Conservation (phyloP, 2,797 vertebrate species). For the Pseudomugil tenellus region DNA sequence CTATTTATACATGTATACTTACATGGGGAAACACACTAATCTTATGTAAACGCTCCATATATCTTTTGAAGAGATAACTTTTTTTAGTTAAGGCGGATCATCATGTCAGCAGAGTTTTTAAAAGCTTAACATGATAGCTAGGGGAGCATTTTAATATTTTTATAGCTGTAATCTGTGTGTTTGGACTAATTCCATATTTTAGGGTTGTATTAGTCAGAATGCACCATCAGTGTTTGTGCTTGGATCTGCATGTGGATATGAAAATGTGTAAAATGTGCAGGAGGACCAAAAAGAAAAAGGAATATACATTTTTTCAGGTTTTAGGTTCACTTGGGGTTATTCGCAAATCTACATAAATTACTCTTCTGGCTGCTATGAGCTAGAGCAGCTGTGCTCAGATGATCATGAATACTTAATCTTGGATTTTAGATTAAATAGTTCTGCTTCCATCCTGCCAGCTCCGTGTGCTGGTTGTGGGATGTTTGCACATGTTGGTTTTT, state of each 20-base stretch:
- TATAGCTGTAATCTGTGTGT: constrained; percentile 61
- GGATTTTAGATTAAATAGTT: constrained; percentile 65
- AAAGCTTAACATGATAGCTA: constrained; percentile 61
- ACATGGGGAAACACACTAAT: constrained; percentile 32
- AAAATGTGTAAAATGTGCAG: not conserved
- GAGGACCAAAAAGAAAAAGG: too few species aligned
- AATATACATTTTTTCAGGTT: constrained; percentile 17
- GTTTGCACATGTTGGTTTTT: constrained; percentile 38
- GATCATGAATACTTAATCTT: constrained; percentile 72
- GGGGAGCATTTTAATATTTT: constrained; percentile 65
- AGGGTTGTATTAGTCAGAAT: constrained; percentile 23
- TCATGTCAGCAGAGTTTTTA: constrained; percentile 66
- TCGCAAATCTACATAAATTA: constrained; percentile 52
- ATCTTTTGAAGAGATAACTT: constrained; percentile 45
- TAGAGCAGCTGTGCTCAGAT: constrained; percentile 65
- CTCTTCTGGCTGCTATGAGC: constrained; percentile 26
- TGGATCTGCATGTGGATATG: not conserved
- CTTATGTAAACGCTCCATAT: constrained; percentile 5
- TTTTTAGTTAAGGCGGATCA: constrained; percentile 57
- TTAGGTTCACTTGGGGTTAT: constrained; percentile 35
- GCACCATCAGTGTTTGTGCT: not conserved
- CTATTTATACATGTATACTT: constrained; percentile 19
- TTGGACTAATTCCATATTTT: constrained; percentile 37
- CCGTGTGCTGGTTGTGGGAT: constrained; percentile 28
- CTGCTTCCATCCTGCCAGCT: constrained; percentile 42